Conservation (phyloP, 2,113 vertebrate genomes). For the Irena cyanogastra region DNA sequence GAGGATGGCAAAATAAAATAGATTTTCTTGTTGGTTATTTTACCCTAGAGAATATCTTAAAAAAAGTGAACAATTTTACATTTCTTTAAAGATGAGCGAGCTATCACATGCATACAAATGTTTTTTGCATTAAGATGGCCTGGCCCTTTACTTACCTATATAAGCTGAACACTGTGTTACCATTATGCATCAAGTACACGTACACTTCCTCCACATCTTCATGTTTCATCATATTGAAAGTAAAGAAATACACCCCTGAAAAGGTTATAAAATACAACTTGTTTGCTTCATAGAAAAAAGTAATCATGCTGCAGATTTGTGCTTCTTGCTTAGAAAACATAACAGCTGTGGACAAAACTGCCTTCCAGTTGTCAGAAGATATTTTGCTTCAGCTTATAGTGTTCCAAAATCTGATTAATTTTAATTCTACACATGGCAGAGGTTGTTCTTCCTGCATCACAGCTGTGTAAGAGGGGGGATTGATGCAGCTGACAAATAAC, state of each 20-base stretch:
- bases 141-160: conserved; percentile 69
- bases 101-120: background rate
- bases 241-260: conserved; percentile 82
- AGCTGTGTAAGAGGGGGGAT: background rate
- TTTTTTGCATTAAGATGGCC: background rate
- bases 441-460: background rate
- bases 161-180: conserved; percentile 82
- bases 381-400: background rate
- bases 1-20: background rate
- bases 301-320: background rate
- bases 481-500: background rate
- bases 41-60: background rate
- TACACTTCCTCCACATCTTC: conserved; percentile 83
- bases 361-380: background rate
- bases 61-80: background rate
- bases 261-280: background rate
- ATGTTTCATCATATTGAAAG: conserved; percentile 85
- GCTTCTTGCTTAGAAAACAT: background rate
- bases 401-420: background rate
- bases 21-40: background rate
- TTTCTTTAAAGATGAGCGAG: background rate
- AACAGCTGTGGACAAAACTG: background rate
- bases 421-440: background rate
- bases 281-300: background rate
- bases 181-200: conserved; percentile 84